Percentiles rank a stretch among this genome's conserved stretches.
Evolutionary conservation across 2,113 vertebrate species (phyloP).

Genomic region (Mesitornis unicolor): DNA sequence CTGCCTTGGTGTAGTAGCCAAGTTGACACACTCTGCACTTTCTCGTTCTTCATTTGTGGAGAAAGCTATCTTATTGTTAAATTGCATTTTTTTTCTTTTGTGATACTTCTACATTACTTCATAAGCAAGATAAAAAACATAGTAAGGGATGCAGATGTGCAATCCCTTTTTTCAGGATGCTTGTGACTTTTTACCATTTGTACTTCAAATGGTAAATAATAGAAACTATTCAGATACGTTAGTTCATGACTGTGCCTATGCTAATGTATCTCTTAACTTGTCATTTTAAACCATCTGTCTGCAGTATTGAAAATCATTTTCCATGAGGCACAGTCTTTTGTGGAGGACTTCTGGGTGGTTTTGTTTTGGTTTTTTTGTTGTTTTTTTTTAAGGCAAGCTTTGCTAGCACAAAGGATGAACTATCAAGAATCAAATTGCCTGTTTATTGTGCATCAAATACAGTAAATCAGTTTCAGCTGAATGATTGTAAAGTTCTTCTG

Average conservation of each 20-base stretch:
- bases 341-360: not conserved
- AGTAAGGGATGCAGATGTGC: not conserved
- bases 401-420: not conserved
- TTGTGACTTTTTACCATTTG: not conserved
- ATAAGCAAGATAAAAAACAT: not conserved
- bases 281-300: not conserved
- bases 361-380: not conserved
- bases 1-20: not conserved
- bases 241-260: not conserved
- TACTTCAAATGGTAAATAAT: not conserved
- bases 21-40: not conserved
- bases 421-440: not conserved
- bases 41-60: not conserved
- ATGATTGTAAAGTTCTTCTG: not conserved
- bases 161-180: not conserved
- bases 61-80: not conserved
- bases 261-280: not conserved
- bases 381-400: not conserved
- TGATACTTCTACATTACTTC: not conserved
- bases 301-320: not conserved
- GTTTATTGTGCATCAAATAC: not conserved
- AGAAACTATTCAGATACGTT: not conserved
- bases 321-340: not conserved
- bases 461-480: not conserved
- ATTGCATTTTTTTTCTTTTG: not conserved